Evolutionary conservation across 2,888 invertebrate species (phyloP).

Genomic region (Hartigia nigra): DNA sequence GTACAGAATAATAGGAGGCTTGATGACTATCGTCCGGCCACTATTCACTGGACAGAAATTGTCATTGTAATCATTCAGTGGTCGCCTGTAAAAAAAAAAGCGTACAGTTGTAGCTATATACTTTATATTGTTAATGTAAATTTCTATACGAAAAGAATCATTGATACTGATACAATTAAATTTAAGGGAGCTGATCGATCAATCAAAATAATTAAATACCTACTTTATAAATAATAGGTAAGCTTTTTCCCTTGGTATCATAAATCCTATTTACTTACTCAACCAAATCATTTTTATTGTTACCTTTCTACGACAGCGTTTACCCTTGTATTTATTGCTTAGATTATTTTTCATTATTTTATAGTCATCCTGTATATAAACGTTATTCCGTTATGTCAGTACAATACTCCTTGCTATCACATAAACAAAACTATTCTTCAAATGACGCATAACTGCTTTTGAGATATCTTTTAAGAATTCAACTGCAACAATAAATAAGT

Average conservation of each 20-base stretch:
- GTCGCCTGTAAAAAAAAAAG: not conserved
- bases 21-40: not conserved
- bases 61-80: not conserved
- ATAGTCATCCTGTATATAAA: not conserved
- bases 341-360: not conserved
- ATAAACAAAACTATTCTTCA: not conserved
- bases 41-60: not conserved
- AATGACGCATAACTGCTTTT: not conserved
- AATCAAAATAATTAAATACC: no score
- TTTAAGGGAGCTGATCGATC: no score
- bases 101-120: not conserved
- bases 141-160: not conserved
- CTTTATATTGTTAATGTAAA: not conserved
- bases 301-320: not conserved
- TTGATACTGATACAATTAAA: not conserved
- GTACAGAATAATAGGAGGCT: not conserved
- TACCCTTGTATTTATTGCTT: not conserved
- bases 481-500: not conserved
- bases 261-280: not conserved
- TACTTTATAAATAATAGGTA: not conserved
- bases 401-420: not conserved
- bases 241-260: not conserved
- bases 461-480: not conserved
- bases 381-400: not conserved
- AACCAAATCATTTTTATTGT: not conserved